A percentile compares a stretch with the other conserved stretches of the same genome.
Evolutionary conservation across 2,888 invertebrate species (phyloP).

Genomic region (Diloba caeruleocephala): DNA sequence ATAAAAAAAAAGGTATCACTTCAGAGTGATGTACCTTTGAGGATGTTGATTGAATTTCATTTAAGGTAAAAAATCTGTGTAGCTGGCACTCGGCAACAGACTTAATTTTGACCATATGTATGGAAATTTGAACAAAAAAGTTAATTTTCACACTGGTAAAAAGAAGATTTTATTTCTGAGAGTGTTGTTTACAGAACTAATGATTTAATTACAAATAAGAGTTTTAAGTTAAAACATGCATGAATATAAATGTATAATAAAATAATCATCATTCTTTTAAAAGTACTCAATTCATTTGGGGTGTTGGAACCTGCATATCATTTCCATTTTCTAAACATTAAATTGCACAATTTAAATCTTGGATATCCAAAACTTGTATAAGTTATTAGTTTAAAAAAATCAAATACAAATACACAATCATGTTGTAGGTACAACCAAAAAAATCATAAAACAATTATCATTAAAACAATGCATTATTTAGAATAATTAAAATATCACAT

Average conservation of each 20-base stretch:
- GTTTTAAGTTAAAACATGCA: constrained; percentile 52
- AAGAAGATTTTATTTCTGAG: constrained; percentile 58
- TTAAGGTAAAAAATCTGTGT: too few relatives aligned
- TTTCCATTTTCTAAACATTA: constrained; percentile 49
- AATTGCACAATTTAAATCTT: constrained; percentile 45
- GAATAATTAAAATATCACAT: constrained; percentile 85
- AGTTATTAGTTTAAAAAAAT: constrained; percentile 40
- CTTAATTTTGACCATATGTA: too few relatives aligned
- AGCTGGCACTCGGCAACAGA: too few relatives aligned
- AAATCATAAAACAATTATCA: constrained; percentile 51
- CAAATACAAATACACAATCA: constrained; percentile 61
- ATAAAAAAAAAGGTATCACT: too few relatives aligned
- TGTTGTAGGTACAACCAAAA: constrained; percentile 61
- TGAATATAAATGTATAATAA: constrained; percentile 58
- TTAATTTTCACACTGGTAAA: constrained; percentile 70
- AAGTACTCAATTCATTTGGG: constrained; percentile 67
- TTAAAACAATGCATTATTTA: constrained; percentile 74
- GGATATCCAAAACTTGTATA: constrained; percentile 44
- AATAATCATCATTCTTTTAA: constrained; percentile 47
- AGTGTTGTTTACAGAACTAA: constrained; percentile 54
- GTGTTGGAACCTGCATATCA: constrained; percentile 81
- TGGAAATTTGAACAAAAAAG: constrained; percentile 33
- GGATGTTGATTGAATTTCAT: too few relatives aligned
- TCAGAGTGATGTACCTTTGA: too few relatives aligned
- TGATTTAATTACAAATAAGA: constrained; percentile 55